Evolutionary conservation across 1,140 invertebrate genomes (phyloP), one percentile per base, ranked within the genome.

Genomic region (Drosophila suzukii): DNA sequence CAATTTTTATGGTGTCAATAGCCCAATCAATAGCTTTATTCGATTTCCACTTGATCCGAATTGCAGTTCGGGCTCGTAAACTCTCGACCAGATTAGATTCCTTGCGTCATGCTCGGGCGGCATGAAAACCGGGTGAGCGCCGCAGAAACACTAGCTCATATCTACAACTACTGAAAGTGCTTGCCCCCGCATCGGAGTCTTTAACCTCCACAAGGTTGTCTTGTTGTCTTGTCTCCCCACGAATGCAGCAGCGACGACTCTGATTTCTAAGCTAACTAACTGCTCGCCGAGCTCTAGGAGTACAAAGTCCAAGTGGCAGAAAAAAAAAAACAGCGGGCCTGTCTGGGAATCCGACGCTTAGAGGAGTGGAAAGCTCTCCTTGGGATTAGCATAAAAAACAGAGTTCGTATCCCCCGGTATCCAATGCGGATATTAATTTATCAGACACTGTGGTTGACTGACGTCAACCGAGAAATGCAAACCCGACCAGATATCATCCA

Each of bases 181-280:
- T 56, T 70, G 60, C 60, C 60, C 55, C 60, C 66, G 65, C 65
- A 41, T 34, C 15, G 65, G 67, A 72, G 68, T 72, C 68, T 72
- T 58, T 72, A 72, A 72, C 68, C 68, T 72, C 65, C 66, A 58
- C 68, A 72, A 72, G 68, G 68, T 71, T 72, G 60, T 36, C 57
- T 46, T 20, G 43, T 15, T 43, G 46, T 20, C 20, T 8, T 41
- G 46, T 6, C 57, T 27, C 32, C 32, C 38, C 32, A 49, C 53
- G 65, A 56, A 50, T 71, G 65, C 65, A 68, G 65, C 65, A 68
- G 15, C 50, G 30, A 20, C 44, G 53, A 70, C 63, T 71, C 51
- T 47, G 44, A 58, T 71, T 71, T 71, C 66, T 71, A 71, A 71
- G 65, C 65, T 4, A 20, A 44, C 43, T 4, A 44, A 34, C 24